Percentiles rank a stretch among this genome's conserved stretches.
These are phyloP conservation scores for Scaptomyza montana DNA, from an alignment of 1,140 invertebrate genomes.

Conservation along the genomic window DNA sequence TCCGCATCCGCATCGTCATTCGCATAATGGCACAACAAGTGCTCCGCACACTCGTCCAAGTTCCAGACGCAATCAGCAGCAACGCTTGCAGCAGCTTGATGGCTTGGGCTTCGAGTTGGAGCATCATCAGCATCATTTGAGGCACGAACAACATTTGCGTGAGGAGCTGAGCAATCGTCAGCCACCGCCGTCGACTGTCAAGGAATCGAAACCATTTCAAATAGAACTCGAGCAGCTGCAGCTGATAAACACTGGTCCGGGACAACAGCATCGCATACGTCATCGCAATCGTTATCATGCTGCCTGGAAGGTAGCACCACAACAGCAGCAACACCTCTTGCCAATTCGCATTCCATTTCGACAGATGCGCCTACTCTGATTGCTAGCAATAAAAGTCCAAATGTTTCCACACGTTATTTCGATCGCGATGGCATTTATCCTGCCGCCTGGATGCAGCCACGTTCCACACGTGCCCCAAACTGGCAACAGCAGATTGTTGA, in stretches of 20 bases:
- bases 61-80: conserved; percentile 38
- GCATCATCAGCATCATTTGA: conserved; percentile 45
- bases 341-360: neutral
- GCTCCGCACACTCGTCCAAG: conserved; percentile 12
- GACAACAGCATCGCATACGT: conserved; percentile 67
- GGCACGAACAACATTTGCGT: conserved; percentile 70
- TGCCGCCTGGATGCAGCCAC: conserved; percentile 54
- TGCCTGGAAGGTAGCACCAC: conserved; percentile 68
- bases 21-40: conserved; percentile 33
- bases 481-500: conserved; percentile 59
- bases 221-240: conserved; percentile 17
- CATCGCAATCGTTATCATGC: conserved; percentile 70
- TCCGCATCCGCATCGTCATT: conserved; percentile 22
- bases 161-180: conserved; percentile 47
- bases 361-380: conserved; percentile 26
- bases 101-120: conserved; percentile 7
- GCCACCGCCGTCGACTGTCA: conserved; percentile 11
- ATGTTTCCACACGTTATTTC: conserved; percentile 51
- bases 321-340: neutral
- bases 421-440: conserved; percentile 65
- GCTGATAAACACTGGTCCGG: conserved; percentile 1
- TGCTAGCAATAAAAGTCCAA: neutral
- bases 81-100: conserved; percentile 55
- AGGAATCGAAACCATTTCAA: conserved; percentile 30
- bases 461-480: conserved; percentile 60